Conservation (phyloP, 2,888 invertebrate species). For the Cenopis cana region DNA sequence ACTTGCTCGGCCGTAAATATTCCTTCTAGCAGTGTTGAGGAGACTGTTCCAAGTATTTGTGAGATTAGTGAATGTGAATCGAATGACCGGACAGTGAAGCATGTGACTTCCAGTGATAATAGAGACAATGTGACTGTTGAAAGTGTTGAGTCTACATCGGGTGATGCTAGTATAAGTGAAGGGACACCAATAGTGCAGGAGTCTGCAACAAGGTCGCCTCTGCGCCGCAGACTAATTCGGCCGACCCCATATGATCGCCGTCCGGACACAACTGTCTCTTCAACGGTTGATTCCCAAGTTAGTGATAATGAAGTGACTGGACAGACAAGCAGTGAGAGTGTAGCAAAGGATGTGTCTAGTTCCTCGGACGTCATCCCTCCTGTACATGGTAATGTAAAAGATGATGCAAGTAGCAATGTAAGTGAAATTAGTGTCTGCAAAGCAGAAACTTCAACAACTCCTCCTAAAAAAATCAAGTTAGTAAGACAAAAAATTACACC, state of each 20-base stretch:
- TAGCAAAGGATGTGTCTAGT: slow-evolving; percentile 79
- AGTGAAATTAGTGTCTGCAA: slow-evolving; percentile 81
- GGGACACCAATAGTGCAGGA: slow-evolving; percentile 59
- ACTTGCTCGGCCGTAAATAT: slow-evolving; percentile 51
- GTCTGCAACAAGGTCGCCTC: slow-evolving; percentile 66
- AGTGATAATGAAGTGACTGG: slow-evolving; percentile 59
- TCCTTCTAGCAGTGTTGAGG: slow-evolving; percentile 70
- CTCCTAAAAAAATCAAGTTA: slow-evolving; percentile 79
- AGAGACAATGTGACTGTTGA: slow-evolving; percentile 76
- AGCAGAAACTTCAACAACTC: slow-evolving; percentile 78
- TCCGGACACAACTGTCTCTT: slow-evolving; percentile 81
- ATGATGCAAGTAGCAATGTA: slow-evolving; percentile 78
- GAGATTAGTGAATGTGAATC: slow-evolving; percentile 66
- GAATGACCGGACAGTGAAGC: slow-evolving; percentile 75
- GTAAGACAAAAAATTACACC: slow-evolving; percentile 73
- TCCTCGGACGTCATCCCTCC: slow-evolving; percentile 76
- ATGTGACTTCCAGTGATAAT: slow-evolving; percentile 77
- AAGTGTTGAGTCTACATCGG: slow-evolving; percentile 80
- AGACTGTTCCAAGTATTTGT: slow-evolving; percentile 61
- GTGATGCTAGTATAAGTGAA: slow-evolving; percentile 78
- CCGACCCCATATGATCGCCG: slow-evolving; percentile 72
- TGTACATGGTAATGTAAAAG: slow-evolving; percentile 72
- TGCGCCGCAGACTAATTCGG: slow-evolving; percentile 72
- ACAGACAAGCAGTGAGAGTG: slow-evolving; percentile 63
- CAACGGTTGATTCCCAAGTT: slow-evolving; percentile 73